Conservation (phyloP, 2,113 vertebrate genomes). For the Tamias sibiricus region DNA sequence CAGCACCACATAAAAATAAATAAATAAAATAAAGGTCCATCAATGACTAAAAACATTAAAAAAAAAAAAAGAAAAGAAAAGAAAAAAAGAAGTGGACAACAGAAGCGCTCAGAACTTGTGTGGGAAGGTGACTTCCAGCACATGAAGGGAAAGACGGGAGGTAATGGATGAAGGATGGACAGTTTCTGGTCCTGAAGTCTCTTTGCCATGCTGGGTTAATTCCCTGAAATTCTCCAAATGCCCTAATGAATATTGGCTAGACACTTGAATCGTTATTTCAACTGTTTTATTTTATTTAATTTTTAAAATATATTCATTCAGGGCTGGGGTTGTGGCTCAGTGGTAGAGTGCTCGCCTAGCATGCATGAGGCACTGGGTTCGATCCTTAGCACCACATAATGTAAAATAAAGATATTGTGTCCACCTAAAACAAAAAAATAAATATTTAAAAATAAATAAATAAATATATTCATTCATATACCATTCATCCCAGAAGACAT, state of each 20-base stretch:
- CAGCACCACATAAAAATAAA: too few relatives aligned
- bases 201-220: neutral
- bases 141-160: neutral
- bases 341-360: too few relatives aligned
- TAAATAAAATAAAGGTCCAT: too few relatives aligned
- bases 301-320: slow-evolving; percentile 12
- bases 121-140: neutral
- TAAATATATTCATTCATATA: slow-evolving; percentile 2
- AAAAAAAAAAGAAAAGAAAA: too few relatives aligned
- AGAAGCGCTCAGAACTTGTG: neutral
- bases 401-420: too few relatives aligned
- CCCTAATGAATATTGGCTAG: neutral
- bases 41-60: too few relatives aligned
- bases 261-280: neutral
- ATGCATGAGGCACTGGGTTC: too few relatives aligned
- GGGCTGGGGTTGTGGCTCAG: too few relatives aligned
- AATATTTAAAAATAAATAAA: too few relatives aligned
- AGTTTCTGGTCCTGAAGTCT: neutral
- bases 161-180: neutral
- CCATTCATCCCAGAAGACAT: slow-evolving; percentile 17
- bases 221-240: neutral
- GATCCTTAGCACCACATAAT: too few relatives aligned
- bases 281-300: slow-evolving; percentile 40
- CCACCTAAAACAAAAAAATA: too few relatives aligned
- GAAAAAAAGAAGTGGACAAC: neutral